Percentiles rank a stretch among this genome's conserved stretches.
phyloP scores from a whole-genome alignment of 2,888 invertebrate genomes.

The Conops quadrifasciatus region DNA sequence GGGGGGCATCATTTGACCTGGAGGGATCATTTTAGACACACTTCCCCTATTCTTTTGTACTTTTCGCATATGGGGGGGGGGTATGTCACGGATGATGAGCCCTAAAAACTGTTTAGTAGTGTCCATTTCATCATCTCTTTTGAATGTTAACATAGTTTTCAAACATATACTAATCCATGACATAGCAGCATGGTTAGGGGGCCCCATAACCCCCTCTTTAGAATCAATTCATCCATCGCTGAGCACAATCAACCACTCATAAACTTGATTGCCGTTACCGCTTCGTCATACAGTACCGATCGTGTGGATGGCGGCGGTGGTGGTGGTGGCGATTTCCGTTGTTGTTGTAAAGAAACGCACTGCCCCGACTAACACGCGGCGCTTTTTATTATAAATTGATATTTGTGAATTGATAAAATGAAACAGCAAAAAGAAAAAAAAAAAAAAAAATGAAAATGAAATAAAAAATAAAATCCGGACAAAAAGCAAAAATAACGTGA shows the following conservation, averaged over 20 bases:
- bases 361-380: not conserved
- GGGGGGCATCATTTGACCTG: too few species aligned
- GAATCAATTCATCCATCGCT: not conserved
- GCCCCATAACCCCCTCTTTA: not conserved
- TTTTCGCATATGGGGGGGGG: too few species aligned
- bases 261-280: not conserved
- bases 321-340: not conserved
- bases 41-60: too few species aligned
- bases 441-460: not conserved
- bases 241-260: not conserved
- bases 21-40: too few species aligned
- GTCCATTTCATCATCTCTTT: too few species aligned
- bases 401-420: conserved; percentile 1
- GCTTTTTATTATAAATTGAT: not conserved
- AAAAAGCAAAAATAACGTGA: too few species aligned
- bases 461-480: not conserved
- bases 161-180: not conserved
- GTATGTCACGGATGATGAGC: too few species aligned
- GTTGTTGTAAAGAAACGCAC: conserved; percentile 1
- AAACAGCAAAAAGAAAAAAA: not conserved
- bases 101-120: too few species aligned
- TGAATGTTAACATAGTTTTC: too few species aligned
- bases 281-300: not conserved
- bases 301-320: not conserved
- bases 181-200: not conserved